Evolutionary conservation across 2,113 vertebrate species (phyloP).

Genomic region (Picathartes gymnocephalus): DNA sequence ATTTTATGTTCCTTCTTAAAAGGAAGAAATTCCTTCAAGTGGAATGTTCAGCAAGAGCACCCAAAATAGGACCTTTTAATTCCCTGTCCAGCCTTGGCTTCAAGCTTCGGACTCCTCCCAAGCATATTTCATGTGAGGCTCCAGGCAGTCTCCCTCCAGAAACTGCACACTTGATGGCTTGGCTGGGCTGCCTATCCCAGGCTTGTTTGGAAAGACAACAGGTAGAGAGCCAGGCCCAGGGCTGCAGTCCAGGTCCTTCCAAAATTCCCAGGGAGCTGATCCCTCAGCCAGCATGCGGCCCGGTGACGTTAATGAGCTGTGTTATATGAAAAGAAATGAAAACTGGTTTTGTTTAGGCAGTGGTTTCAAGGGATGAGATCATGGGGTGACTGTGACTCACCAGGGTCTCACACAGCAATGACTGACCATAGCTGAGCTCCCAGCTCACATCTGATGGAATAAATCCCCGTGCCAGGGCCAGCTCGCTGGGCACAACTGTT

Average conservation of each 20-base stretch:
- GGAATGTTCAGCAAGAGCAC: constrained; percentile 44
- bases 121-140: constrained; percentile 40
- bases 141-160: constrained; percentile 29
- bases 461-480: not conserved
- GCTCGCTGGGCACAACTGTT: not conserved
- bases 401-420: not conserved
- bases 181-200: not conserved
- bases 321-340: not conserved
- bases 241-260: not conserved
- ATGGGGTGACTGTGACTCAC: constrained; percentile 8
- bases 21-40: constrained; percentile 31
- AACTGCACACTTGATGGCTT: not conserved
- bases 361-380: not conserved
- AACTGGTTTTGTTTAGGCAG: constrained; percentile 1
- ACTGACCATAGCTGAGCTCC: not conserved
- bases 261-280: not conserved
- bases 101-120: not conserved
- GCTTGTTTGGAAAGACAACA: constrained; percentile 51
- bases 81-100: constrained; percentile 5
- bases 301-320: not conserved
- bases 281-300: not conserved
- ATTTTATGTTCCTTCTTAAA: not conserved
- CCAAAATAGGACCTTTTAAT: constrained; percentile 39
- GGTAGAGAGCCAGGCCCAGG: not conserved
- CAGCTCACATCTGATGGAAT: not conserved